phyloP scores from a whole-genome alignment of 2,797 vertebrate species.

The Xerus rutilus region DNA sequence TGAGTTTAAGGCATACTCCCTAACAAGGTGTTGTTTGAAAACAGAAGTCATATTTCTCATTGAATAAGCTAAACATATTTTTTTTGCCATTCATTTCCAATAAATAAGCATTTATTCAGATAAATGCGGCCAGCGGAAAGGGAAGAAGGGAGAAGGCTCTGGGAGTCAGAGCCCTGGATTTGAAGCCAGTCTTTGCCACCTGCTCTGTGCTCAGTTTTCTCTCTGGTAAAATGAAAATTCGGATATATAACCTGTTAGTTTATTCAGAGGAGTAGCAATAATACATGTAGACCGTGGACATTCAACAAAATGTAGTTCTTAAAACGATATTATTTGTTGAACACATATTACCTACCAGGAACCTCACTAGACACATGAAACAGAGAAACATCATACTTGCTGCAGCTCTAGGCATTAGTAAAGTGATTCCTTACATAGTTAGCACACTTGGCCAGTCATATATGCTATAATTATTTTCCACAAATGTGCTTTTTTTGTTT shows the following conservation, averaged over 20 bases:
- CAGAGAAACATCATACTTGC: background rate
- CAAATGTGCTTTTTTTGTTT: background rate
- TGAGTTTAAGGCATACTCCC: slow-evolving; percentile 34
- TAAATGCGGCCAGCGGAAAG: background rate
- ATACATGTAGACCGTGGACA: background rate
- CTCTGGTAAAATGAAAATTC: slow-evolving; percentile 14
- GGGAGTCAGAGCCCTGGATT: background rate
- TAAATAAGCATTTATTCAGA: slow-evolving; percentile 5
- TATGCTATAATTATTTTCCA: background rate
- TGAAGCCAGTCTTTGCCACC: background rate
- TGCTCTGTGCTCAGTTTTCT: background rate
- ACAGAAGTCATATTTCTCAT: slow-evolving; percentile 33
- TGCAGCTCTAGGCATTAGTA: background rate
- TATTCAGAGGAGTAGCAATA: background rate
- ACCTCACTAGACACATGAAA: background rate
- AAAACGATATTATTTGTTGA: background rate
- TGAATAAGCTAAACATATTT: background rate
- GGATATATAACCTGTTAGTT: background rate
- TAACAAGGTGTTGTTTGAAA: slow-evolving; percentile 54
- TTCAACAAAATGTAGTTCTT: background rate
- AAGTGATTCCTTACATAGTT: background rate
- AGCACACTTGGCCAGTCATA: background rate
- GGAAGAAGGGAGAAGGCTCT: background rate
- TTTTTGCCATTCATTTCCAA: background rate
- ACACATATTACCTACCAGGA: background rate